Evolutionary conservation across 2,888 invertebrate genomes (phyloP).

Genomic region (Theodoxus fluviatilis): DNA sequence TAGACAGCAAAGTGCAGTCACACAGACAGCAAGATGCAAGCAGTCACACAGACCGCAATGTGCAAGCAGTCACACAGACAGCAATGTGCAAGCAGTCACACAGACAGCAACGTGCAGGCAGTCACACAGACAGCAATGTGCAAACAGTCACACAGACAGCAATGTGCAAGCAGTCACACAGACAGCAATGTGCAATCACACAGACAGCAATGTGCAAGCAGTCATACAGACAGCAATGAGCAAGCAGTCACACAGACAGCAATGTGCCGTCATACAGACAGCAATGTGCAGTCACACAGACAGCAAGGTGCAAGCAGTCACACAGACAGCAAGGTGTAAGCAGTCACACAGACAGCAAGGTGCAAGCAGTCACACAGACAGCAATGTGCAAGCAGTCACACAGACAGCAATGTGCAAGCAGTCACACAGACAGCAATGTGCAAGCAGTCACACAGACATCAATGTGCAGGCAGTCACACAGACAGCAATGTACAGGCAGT

Average conservation of each 20-base stretch:
- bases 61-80: neutral
- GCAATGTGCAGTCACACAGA: neutral
- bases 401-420: neutral
- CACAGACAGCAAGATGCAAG: neutral
- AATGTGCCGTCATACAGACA: neutral
- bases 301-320: neutral
- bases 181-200: neutral
- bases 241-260: neutral
- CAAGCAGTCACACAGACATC: neutral
- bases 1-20: neutral
- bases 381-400: neutral
- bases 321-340: neutral
- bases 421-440: neutral
- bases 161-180: too few species aligned
- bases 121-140: neutral
- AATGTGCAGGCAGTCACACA: neutral
- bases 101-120: neutral
- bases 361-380: neutral
- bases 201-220: neutral
- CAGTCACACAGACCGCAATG: neutral
- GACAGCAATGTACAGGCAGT: neutral
- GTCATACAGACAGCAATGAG: neutral
- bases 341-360: too few species aligned
- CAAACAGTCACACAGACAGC: neutral
- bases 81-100: neutral